Conservation (phyloP, 2,797 vertebrate genomes). For the Leptatherina wallacei region DNA sequence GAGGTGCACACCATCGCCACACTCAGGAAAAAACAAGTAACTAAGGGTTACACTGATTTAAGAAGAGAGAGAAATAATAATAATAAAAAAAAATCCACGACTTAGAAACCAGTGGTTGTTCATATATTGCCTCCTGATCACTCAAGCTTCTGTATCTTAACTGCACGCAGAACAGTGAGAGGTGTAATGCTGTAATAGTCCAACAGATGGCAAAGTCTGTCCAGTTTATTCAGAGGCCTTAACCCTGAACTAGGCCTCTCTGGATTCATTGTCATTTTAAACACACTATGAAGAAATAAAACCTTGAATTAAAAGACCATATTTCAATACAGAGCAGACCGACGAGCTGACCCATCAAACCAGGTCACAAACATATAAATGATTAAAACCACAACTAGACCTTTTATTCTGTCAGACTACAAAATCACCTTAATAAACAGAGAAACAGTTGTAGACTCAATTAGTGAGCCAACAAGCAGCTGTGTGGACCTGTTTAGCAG, state of each 20-base stretch:
- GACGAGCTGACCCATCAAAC: neutral
- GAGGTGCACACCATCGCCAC: conserved; percentile 22
- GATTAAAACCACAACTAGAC: neutral
- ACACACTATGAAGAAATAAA: conserved; percentile 16
- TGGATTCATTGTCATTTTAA: conserved; percentile 37
- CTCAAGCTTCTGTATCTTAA: neutral
- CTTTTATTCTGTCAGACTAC: neutral
- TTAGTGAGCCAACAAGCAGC: neutral
- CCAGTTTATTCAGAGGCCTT: conserved; percentile 46
- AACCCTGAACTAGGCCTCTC: conserved; percentile 53
- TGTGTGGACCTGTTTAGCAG: conserved; percentile 1
- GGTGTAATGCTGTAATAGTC: conserved; percentile 50
- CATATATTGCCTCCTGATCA: neutral
- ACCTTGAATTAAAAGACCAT: neutral
- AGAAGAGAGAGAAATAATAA: neutral
- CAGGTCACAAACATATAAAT: neutral
- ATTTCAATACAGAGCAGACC: neutral
- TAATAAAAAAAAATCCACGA: neutral
- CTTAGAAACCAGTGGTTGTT: neutral
- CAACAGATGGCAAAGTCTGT: conserved; percentile 73
- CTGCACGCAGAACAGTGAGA: neutral
- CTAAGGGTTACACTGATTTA: conserved; percentile 5
- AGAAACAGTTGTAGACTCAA: neutral
- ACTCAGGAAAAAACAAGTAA: conserved; percentile 1
- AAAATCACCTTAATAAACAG: neutral